These are phyloP conservation scores for Noctuana brunneofusca DNA, from an alignment of 2,888 invertebrate genomes.

Conservation along the genomic window DNA sequence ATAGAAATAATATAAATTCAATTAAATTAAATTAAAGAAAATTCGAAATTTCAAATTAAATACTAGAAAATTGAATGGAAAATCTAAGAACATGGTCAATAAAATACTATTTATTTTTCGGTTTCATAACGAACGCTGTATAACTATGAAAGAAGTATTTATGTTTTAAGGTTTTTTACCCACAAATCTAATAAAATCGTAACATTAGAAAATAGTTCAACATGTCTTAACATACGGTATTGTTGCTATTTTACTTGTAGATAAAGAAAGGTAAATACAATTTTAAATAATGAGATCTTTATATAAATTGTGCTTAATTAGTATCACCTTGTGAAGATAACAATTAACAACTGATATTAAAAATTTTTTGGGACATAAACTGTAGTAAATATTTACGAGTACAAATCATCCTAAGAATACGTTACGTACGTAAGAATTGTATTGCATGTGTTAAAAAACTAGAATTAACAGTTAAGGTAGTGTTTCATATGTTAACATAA, in stretches of 20 bases:
- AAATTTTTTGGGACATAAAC: constrained; percentile 12
- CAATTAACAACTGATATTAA: constrained; percentile 23
- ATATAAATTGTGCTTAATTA: constrained; percentile 30
- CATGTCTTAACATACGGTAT: constrained; percentile 5
- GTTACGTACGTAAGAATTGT: background rate
- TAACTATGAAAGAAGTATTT: background rate
- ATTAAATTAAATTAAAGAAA: too few species aligned
- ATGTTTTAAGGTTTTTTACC: constrained; percentile 5
- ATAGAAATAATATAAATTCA: background rate
- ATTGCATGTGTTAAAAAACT: too few species aligned
- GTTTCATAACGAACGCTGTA: background rate
- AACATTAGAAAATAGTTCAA: constrained; percentile 22
- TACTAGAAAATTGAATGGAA: too few species aligned
- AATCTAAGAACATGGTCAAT: too few species aligned
- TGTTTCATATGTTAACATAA: too few species aligned
- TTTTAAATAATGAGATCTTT: constrained; percentile 19
- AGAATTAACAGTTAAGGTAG: too few species aligned
- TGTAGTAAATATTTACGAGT: constrained; percentile 5
- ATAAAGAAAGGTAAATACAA: constrained; percentile 18
- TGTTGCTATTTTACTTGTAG: constrained; percentile 21
- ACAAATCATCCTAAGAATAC: constrained; percentile 9
- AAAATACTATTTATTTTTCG: too few species aligned
- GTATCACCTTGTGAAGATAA: constrained; percentile 31
- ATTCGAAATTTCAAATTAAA: too few species aligned
- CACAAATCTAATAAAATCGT: constrained; percentile 17